These are phyloP conservation scores for Danio albolineatus DNA, from an alignment of 2,797 vertebrate species.

Conservation along the genomic window DNA sequence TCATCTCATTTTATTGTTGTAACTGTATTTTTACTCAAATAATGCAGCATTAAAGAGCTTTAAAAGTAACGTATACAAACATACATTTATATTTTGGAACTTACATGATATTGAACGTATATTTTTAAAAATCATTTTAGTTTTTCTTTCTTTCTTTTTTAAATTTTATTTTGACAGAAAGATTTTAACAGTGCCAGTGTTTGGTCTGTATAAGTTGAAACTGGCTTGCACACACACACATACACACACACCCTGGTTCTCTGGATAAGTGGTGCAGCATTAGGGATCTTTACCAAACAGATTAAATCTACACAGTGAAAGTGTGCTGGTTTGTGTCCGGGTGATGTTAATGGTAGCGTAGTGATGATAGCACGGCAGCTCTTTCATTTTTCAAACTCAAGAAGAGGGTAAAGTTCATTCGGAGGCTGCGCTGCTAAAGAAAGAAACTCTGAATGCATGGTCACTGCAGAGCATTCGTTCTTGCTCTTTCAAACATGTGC, in stretches of 20 bases:
- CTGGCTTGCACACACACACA: not conserved
- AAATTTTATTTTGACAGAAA: too few species aligned
- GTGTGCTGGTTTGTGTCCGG: slow-evolving; percentile 25
- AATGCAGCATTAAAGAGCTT: too few species aligned
- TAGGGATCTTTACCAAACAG: slow-evolving; percentile 14
- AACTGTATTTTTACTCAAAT: too few species aligned
- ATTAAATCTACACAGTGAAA: slow-evolving; percentile 15
- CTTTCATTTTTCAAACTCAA: slow-evolving; percentile 26
- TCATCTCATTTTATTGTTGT: too few species aligned
- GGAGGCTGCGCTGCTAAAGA: slow-evolving; percentile 38
- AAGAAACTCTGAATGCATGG: slow-evolving; percentile 29
- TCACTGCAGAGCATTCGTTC: slow-evolving; percentile 51
- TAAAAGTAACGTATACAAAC: too few species aligned
- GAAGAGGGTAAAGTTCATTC: slow-evolving; percentile 39
- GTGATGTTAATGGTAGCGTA: slow-evolving; percentile 30
- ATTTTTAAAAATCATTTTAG: too few species aligned
- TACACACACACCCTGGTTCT: slow-evolving; percentile 1
- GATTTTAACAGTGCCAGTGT: too few species aligned
- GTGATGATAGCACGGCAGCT: slow-evolving; percentile 34
- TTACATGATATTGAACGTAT: too few species aligned
- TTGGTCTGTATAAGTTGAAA: too few species aligned
- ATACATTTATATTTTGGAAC: too few species aligned
- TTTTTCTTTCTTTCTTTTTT: too few species aligned
- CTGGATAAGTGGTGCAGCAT: slow-evolving; percentile 39
- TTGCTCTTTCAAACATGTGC: slow-evolving; percentile 66